Evolutionary conservation across 2,797 vertebrate species (phyloP), one percentile per base, ranked within the genome.

Genomic region (Echiichthys vipera): DNA sequence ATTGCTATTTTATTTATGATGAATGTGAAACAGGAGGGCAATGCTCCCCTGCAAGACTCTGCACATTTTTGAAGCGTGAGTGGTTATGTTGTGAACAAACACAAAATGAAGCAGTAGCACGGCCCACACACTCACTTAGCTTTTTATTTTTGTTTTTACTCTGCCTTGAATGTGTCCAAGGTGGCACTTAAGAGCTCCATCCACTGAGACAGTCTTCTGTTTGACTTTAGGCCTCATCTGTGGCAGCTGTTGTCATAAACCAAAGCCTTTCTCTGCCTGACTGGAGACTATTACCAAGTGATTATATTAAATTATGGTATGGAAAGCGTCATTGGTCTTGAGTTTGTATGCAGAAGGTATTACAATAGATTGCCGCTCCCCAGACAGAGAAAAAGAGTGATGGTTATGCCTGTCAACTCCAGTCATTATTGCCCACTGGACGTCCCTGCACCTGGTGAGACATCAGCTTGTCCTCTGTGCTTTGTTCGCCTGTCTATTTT

Each of bases 1-100:
- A 45, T 79, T 50, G 65, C 25, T 90, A 20, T 90, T 90, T 88
- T 81, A 88, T 88, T 78, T 22, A 73, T 78, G 84, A 83, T 74
- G 75, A 79, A 82, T 82, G 49, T 74, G 74, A 80, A 78, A 83
- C 32, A 69, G 70, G 62, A 77, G 63, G 63, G 37, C 62, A 66
- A 11, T 42, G 55, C 74, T 40, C 27, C 65, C 62, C 59, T 51
- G 34, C 71, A 66, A 58, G 56, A 50, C 18, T 81, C 65, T 81
- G 59, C 15, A 11, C 55, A 68, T 65, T 71, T 63, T 73, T 67
- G 36, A 74, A 27, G 57, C 4, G 3, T n/a, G 14, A 47, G 32
- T 43, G 37, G 55, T 57, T 32, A 25, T 61, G 40, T 83, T 66
- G 25, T 42, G 64, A 72, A 82, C 72, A 82, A 46, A 53, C 50